phyloP scores from a whole-genome alignment of 2,113 vertebrate species.

The Benitochromis conjunctus region DNA sequence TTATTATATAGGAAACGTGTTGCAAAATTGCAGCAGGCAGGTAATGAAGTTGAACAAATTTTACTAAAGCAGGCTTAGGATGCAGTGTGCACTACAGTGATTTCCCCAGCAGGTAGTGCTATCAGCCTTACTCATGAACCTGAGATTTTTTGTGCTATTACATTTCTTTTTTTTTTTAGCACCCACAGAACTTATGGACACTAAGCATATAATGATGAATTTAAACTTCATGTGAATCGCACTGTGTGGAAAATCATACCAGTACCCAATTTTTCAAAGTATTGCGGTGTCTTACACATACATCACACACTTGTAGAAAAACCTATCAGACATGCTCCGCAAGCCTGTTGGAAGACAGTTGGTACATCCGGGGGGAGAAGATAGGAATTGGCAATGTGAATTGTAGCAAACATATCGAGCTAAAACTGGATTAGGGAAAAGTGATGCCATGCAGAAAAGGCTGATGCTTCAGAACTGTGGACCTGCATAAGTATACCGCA shows the following conservation, averaged over 20 bases:
- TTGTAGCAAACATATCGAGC: background rate
- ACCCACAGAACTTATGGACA: background rate
- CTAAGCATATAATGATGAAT: background rate
- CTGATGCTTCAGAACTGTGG: conserved; percentile 2
- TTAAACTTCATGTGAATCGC: background rate
- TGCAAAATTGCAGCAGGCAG: background rate
- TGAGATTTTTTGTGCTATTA: background rate
- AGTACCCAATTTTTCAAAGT: background rate
- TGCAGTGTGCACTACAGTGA: background rate
- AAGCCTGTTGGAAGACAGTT: background rate
- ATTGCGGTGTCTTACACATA: background rate
- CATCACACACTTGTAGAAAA: conserved; percentile 4
- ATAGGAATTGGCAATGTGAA: background rate
- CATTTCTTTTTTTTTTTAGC: background rate
- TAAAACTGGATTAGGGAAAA: background rate
- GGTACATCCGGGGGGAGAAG: background rate
- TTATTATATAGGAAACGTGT: background rate
- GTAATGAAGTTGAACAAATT: background rate
- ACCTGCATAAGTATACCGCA: background rate
- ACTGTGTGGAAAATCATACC: background rate
- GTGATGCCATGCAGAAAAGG: background rate
- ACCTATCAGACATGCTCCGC: background rate
- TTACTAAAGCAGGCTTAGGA: background rate
- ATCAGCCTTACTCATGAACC: background rate
- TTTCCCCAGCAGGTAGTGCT: conserved; percentile 58